These are phyloP conservation scores for Chrysogorgia sp. DNA, from an alignment of 92 coral and sea anemone species.

Conservation along the genomic window DNA sequence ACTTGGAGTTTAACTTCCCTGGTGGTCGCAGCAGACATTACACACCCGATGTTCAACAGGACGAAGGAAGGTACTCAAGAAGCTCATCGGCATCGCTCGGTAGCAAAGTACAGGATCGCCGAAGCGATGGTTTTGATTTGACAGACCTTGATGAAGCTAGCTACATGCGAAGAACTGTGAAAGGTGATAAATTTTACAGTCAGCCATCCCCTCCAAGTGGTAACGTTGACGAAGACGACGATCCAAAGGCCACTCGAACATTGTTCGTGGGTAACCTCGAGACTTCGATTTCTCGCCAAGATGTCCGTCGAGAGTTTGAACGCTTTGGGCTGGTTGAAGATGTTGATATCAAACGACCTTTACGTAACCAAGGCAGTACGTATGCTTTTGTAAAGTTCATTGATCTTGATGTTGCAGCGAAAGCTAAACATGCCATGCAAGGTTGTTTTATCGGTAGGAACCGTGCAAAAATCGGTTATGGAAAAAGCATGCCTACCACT, in stretches of 20 bases:
- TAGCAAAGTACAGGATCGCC: conserved; percentile 71
- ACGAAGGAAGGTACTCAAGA: conserved; percentile 72
- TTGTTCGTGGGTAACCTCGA: conserved; percentile 98
- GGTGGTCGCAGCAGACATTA: conserved; percentile 63
- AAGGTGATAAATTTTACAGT: conserved; percentile 63
- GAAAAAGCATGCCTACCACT: conserved; percentile 99
- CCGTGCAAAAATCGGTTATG: conserved; percentile 98
- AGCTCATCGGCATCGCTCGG: conserved; percentile 77
- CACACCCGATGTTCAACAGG: conserved; percentile 72
- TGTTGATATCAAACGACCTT: conserved; percentile 98
- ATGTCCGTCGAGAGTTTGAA: conserved; percentile 94
- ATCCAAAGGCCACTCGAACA: conserved; percentile 98
- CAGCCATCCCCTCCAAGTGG: conserved; percentile 59
- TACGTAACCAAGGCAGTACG: conserved; percentile 98
- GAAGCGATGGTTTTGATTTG: conserved; percentile 67
- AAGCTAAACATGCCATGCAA: conserved; percentile 93
- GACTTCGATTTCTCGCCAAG: conserved; percentile 92
- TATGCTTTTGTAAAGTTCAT: conserved; percentile 99
- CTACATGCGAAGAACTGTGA: conserved; percentile 65
- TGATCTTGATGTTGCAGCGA: conserved; percentile 98
- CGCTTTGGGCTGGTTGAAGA: conserved; percentile 95
- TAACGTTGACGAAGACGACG: conserved; percentile 87
- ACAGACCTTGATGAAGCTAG: conserved; percentile 75
- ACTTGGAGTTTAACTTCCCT: conserved; percentile 78
- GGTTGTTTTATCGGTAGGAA: conserved; percentile 91